Evolutionary conservation across 2,888 invertebrate genomes (phyloP).

Genomic region (Blastobasis lacticolella): DNA sequence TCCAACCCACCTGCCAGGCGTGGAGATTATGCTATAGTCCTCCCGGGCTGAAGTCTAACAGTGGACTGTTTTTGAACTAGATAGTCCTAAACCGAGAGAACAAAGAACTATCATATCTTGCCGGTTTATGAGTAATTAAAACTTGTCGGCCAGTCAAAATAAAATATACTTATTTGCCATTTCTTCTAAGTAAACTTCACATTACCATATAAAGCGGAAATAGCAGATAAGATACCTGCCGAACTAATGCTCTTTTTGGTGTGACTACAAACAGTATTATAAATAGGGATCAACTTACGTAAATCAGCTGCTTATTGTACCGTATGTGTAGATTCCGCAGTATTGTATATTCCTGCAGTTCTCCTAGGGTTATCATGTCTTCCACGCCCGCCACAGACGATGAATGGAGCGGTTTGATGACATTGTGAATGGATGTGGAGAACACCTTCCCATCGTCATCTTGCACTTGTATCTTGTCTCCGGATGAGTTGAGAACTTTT

Average conservation of each 20-base stretch:
- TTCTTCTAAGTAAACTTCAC: too few relatives aligned
- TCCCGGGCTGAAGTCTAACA: too few relatives aligned
- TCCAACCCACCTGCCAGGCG: too few relatives aligned
- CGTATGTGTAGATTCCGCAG: conserved; percentile 91
- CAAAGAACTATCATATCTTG: too few relatives aligned
- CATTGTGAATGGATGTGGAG: conserved; percentile 72
- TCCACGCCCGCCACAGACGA: conserved; percentile 89
- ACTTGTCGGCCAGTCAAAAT: too few relatives aligned
- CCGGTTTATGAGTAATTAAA: too few relatives aligned
- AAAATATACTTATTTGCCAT: too few relatives aligned
- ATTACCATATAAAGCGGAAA: neutral
- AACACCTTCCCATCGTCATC: conserved; percentile 90
- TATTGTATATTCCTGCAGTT: conserved; percentile 95
- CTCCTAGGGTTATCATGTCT: conserved; percentile 96
- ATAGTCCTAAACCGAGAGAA: too few relatives aligned
- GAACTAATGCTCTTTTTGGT: neutral
- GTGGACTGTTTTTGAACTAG: too few relatives aligned
- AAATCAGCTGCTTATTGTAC: conserved; percentile 90
- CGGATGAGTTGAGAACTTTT: conserved; percentile 84
- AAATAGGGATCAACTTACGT: conserved; percentile 77
- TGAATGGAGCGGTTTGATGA: conserved; percentile 82
- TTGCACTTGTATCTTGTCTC: conserved; percentile 82
- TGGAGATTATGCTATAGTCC: too few relatives aligned
- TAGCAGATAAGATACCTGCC: neutral
- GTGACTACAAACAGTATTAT: neutral